Conservation (phyloP, 2,113 vertebrate species). For the Tupaia tana region DNA sequence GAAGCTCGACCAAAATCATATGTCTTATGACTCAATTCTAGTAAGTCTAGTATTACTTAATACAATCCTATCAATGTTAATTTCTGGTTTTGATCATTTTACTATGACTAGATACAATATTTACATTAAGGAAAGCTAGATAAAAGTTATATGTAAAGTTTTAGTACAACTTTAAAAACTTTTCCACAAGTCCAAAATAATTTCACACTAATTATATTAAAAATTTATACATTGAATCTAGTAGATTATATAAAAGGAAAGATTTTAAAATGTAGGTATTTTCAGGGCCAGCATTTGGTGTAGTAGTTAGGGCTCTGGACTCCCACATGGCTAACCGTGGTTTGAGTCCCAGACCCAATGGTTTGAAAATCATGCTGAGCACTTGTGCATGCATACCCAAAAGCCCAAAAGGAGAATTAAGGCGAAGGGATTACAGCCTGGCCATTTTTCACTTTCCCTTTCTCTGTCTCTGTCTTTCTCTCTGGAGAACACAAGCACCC, state of each 20-base stretch:
- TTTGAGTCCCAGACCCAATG: too few relatives aligned
- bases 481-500: too few relatives aligned
- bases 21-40: neutral
- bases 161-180: neutral
- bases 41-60: neutral
- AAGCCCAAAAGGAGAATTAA: too few relatives aligned
- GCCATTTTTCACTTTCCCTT: too few relatives aligned
- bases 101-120: neutral
- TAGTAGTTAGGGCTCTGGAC: too few relatives aligned
- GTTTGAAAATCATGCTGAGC: too few relatives aligned
- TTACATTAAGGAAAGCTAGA: neutral
- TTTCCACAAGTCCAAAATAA: neutral
- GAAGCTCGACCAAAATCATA: neutral
- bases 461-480: too few relatives aligned
- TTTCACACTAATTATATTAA: neutral
- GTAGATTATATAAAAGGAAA: neutral
- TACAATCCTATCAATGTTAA: neutral
- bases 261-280: neutral
- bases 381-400: too few relatives aligned
- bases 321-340: too few relatives aligned
- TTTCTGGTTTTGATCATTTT: neutral
- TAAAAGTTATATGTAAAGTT: neutral
- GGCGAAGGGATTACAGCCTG: too few relatives aligned
- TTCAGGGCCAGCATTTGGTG: too few relatives aligned
- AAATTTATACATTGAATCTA: neutral